phyloP scores from a whole-genome alignment of 2,797 vertebrate genomes.

The Rhadinocentrus ornatus region DNA sequence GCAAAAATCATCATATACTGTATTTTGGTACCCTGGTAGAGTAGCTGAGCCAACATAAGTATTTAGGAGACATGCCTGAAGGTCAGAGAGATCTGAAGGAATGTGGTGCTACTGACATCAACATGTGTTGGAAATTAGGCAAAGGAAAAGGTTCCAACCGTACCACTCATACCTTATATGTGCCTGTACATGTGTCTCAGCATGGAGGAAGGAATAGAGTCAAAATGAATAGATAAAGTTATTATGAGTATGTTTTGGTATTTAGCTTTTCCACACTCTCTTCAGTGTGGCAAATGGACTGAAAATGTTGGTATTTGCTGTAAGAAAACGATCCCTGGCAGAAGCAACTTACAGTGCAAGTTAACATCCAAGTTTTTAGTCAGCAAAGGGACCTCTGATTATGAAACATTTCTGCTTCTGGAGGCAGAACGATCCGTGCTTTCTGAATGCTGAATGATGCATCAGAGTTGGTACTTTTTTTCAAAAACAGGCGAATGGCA shows the following conservation, averaged over 20 bases:
- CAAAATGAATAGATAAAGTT: not conserved
- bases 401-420: constrained; percentile 46
- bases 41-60: constrained; percentile 16
- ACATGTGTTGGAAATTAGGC: constrained; percentile 18
- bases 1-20: constrained; percentile 22
- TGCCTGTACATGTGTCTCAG: not conserved
- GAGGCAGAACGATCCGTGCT: constrained; percentile 37
- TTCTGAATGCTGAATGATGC: constrained; percentile 46
- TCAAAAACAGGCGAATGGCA: constrained; percentile 46
- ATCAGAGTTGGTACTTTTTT: constrained; percentile 31
- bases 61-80: constrained; percentile 30
- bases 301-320: constrained; percentile 14
- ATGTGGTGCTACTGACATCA: constrained; percentile 17
- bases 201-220: not conserved
- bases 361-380: constrained; percentile 42
- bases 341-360: constrained; percentile 13
- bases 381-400: constrained; percentile 52
- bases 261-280: not conserved
- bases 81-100: constrained; percentile 36
- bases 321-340: constrained; percentile 28
- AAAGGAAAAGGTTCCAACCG: not conserved
- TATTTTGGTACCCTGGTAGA: constrained; percentile 12
- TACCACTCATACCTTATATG: not conserved
- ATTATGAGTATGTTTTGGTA: not conserved
- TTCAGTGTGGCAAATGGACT: not conserved